A percentile compares a stretch with the other conserved stretches of the same genome.
Evolutionary conservation across 2,113 vertebrate genomes (phyloP).

Genomic region (Sisor rabdophorus): DNA sequence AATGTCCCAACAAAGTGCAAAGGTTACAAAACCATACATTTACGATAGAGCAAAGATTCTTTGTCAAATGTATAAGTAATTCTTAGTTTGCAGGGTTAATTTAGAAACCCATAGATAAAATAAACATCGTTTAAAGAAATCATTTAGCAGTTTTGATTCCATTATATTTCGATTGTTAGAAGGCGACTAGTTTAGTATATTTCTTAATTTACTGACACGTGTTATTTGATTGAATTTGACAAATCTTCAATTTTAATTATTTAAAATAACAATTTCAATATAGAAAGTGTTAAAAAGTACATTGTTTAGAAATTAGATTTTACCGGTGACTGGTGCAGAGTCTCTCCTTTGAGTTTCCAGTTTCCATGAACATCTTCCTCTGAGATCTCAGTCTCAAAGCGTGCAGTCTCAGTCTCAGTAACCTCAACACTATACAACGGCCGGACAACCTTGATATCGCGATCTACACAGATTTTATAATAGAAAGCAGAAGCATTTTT

Average conservation of each 20-base stretch:
- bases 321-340: conserved; percentile 83
- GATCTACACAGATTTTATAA: conserved; percentile 68
- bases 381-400: conserved; percentile 93
- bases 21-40: too few relatives aligned
- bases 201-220: background rate
- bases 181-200: background rate
- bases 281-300: background rate
- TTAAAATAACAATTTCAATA: background rate
- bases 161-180: background rate
- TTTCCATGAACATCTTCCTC: conserved; percentile 85
- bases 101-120: background rate
- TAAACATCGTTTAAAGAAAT: background rate
- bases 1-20: background rate
- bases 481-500: background rate
- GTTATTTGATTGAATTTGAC: too few relatives aligned
- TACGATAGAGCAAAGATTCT: too few relatives aligned
- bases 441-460: conserved; percentile 89
- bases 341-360: conserved; percentile 93
- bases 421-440: conserved; percentile 93
- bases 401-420: conserved; percentile 90
- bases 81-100: too few relatives aligned
- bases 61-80: too few relatives aligned
- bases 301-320: conserved; percentile 55
- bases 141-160: background rate
- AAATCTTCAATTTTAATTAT: background rate